Evolutionary conservation across 1,140 invertebrate species (phyloP), one percentile per base, ranked within the genome.

Genomic region (Heliconius congener): DNA sequence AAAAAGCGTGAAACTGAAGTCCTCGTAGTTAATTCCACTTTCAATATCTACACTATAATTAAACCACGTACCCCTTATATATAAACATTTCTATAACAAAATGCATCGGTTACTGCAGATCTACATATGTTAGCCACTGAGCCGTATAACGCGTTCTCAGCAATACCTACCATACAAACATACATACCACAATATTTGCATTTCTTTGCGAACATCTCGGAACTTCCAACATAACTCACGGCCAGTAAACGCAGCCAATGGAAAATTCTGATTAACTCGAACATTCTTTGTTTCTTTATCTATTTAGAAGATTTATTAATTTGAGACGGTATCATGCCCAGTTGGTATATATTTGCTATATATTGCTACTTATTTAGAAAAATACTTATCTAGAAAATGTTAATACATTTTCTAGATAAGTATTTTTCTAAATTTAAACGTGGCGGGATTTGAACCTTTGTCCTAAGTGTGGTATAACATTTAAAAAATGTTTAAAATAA

Each of bases 191-290:
- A 57, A 57, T 66, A 66, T 66, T 66, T 66, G 60, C 60, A 66
- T 66, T 27, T 66, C 9, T 16, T 66, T 30, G 60, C 13, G 60
- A 30, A 66, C 16, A 66, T 66, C 60, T 27, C 55, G 55, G 55
- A 57, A 60, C 55, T 60, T 11, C n/a, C n/a, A 66, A 66, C 60
- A 66, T 66, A 66, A 30, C 27, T 66, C 60, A 30, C 16, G 60
- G 13, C 60, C 70, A 27, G 71, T 34, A 71, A 78, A 73, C n/a
- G 46, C 76, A 78, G 5, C 8, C 46, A 60, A 1, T 72, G 76
- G 71, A 78, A 73, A 78, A 78, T 78, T 57, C 50, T 73, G 50
- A 30, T 73, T 60, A 66, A 5, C 23, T 9, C 3, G 9, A 66
- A 66, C 11, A 66, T 30, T 66, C 23, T 30, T 66, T 66, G 9